Evolutionary conservation across 1,140 invertebrate species (phyloP).

Genomic region (Lepidotrigona ventralis): DNA sequence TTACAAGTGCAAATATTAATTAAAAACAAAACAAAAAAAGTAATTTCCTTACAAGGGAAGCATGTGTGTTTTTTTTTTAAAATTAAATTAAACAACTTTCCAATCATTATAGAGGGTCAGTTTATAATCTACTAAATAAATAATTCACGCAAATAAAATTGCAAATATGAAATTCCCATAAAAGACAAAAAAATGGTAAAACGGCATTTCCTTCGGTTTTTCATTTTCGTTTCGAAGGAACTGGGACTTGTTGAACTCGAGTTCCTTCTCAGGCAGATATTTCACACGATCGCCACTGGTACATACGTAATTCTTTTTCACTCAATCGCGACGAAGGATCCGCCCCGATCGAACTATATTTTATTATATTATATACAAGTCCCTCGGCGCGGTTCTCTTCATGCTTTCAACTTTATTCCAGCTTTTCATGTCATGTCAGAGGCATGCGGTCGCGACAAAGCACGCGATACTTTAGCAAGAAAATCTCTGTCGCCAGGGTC

Average conservation of each 20-base stretch:
- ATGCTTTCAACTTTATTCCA: constrained; percentile 56
- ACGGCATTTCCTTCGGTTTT: too few relatives aligned
- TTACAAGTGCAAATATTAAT: not conserved
- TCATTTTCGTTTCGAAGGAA: too few relatives aligned
- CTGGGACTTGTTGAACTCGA: not conserved
- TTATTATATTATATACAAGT: constrained; percentile 2
- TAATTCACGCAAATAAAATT: not conserved
- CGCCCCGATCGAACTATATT: constrained; percentile 40
- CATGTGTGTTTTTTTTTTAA: not conserved
- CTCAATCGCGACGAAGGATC: constrained; percentile 13
- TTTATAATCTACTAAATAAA: not conserved
- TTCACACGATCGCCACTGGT: constrained; percentile 7
- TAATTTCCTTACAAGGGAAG: too few relatives aligned
- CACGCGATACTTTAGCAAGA: constrained; percentile 71
- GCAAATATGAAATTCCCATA: not conserved
- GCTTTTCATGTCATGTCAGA: constrained; percentile 60
- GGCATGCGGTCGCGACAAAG: constrained; percentile 48
- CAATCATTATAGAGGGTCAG: not conserved
- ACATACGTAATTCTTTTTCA: not conserved
- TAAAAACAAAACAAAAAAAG: not conserved
- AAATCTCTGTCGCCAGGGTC: constrained; percentile 83
- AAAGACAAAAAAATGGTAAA: too few relatives aligned
- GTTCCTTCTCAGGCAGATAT: too few relatives aligned
- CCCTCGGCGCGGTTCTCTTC: constrained; percentile 50
- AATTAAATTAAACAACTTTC: not conserved